Evolutionary conservation across 2,888 invertebrate genomes (phyloP).

Genomic region (Endomychus coccineus): DNA sequence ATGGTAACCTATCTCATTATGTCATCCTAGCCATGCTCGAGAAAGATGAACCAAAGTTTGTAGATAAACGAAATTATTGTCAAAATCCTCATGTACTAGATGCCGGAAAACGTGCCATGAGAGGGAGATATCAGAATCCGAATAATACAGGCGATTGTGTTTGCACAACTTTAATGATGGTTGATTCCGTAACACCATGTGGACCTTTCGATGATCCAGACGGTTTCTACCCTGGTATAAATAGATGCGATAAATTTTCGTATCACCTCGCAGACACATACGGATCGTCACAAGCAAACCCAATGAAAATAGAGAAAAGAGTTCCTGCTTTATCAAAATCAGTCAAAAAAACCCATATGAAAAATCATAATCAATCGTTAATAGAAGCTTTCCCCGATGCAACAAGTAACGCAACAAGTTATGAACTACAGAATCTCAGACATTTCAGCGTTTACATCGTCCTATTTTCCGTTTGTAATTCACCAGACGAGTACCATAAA

Average conservation of each 20-base stretch:
- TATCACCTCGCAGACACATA: constrained; percentile 4
- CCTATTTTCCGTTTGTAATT: constrained; percentile 54
- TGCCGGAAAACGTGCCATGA: background rate
- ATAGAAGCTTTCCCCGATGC: no score
- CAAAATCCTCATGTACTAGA: constrained; percentile 1
- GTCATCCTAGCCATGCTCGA: constrained; percentile 35
- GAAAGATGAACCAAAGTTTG: constrained; percentile 10
- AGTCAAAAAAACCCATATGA: no score
- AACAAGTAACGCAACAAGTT: constrained; percentile 25
- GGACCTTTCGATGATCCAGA: background rate
- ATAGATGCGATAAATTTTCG: constrained; percentile 5
- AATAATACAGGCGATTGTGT: background rate
- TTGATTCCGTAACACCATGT: background rate
- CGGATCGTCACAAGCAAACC: no score
- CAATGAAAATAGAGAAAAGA: no score
- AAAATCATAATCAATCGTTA: no score
- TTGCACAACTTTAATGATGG: constrained; percentile 1
- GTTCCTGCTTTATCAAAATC: no score
- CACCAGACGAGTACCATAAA: constrained; percentile 48
- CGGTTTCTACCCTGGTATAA: background rate
- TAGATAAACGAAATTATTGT: constrained; percentile 30
- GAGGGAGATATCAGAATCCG: constrained; percentile 1
- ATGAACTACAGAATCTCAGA: constrained; percentile 39
- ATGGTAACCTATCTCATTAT: constrained; percentile 39
- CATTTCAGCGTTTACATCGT: constrained; percentile 55